phyloP scores from a whole-genome alignment of 1,140 invertebrate species.

The Drosophila willistoni region DNA sequence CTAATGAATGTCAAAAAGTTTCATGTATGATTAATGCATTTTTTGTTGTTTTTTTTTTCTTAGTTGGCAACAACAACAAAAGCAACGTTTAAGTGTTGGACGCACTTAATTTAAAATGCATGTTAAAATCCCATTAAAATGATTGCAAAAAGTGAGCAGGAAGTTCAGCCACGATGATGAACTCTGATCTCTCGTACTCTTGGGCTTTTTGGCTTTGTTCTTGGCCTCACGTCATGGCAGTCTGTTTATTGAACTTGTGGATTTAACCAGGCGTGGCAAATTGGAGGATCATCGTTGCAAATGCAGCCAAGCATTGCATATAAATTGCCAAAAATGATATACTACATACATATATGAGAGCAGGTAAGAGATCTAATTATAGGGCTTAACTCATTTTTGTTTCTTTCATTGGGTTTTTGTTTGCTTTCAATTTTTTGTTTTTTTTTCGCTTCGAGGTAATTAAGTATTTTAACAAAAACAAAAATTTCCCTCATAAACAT shows the following conservation, averaged over 20 bases:
- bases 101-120: conserved; percentile 77
- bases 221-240: conserved; percentile 12
- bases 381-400: conserved; percentile 51
- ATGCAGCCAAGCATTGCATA: conserved; percentile 65
- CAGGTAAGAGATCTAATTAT: conserved; percentile 66
- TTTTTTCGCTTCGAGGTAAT: not conserved
- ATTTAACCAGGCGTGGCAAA: conserved; percentile 33
- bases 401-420: not conserved
- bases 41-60: conserved; percentile 36
- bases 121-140: conserved; percentile 71
- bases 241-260: conserved; percentile 64
- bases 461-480: conserved; percentile 13
- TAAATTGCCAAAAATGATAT: conserved; percentile 69
- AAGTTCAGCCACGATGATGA: conserved; percentile 43
- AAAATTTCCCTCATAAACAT: conserved; percentile 17
- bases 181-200: conserved; percentile 33
- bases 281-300: conserved; percentile 35
- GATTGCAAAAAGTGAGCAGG: conserved; percentile 45
- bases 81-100: conserved; percentile 51
- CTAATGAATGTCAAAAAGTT: conserved; percentile 33
- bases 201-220: not conserved
- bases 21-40: conserved; percentile 60
- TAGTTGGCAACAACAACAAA: conserved; percentile 39
- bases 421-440: not conserved
- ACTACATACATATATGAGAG: conserved; percentile 44